Conservation (phyloP, 1,140 invertebrate genomes). For the Drosophila leontia region DNA sequence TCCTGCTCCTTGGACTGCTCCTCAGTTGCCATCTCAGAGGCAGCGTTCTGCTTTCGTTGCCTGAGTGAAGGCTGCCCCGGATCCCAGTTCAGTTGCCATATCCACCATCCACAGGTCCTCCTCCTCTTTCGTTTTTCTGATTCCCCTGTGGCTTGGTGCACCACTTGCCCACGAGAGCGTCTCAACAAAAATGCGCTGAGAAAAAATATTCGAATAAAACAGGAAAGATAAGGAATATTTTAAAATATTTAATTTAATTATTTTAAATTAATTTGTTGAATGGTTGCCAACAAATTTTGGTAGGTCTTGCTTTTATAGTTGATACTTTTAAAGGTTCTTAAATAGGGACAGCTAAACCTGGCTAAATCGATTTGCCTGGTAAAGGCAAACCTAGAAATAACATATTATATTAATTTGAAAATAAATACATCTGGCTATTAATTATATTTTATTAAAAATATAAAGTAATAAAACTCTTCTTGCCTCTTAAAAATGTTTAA, state of each 20-base stretch:
- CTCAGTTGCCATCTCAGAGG: conserved; percentile 62
- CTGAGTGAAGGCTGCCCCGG: conserved; percentile 45
- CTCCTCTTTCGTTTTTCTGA: neutral
- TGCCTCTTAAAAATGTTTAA: neutral
- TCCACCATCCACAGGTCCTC: neutral
- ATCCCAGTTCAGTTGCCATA: conserved; percentile 11
- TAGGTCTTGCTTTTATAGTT: neutral
- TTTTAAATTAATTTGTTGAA: neutral
- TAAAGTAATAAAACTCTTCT: no score
- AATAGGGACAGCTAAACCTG: neutral
- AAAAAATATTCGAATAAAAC: neutral
- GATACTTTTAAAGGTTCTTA: neutral
- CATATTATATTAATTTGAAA: neutral
- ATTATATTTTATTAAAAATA: neutral
- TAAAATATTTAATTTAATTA: neutral
- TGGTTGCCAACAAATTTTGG: no score
- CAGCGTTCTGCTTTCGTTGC: conserved; percentile 58
- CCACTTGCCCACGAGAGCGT: conserved; percentile 48
- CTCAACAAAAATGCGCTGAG: neutral
- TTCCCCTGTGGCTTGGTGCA: conserved; percentile 48
- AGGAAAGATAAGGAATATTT: neutral
- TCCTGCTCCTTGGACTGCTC: conserved; percentile 18
- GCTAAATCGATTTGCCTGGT: neutral
- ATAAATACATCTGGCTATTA: neutral
- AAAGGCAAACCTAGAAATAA: neutral